These are phyloP conservation scores for Epizoanthus fatuus DNA, from an alignment of 92 coral and sea anemone species.

Conservation along the genomic window DNA sequence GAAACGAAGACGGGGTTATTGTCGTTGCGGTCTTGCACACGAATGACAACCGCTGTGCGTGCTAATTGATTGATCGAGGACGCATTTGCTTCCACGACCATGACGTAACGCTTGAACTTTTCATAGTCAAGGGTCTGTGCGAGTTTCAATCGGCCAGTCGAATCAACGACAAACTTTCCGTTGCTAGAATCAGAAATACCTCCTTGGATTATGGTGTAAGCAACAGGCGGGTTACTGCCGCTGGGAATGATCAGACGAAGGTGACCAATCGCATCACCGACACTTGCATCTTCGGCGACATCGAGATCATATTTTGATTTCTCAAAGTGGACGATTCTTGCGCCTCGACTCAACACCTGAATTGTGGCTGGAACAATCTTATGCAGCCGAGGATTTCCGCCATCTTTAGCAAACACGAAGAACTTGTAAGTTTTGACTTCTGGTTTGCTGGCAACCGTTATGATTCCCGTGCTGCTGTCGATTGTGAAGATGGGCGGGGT, in stretches of 20 bases:
- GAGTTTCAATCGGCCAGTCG: constrained; percentile 76
- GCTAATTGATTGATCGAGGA: constrained; percentile 82
- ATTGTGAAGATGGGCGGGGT: constrained; percentile 95
- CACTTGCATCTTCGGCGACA: constrained; percentile 65
- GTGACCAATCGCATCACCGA: constrained; percentile 42
- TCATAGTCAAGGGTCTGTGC: constrained; percentile 79
- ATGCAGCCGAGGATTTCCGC: constrained; percentile 82
- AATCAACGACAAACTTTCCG: constrained; percentile 71
- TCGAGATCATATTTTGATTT: constrained; percentile 73
- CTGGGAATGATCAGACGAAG: constrained; percentile 79
- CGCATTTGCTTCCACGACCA: constrained; percentile 87
- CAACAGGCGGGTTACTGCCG: constrained; percentile 65
- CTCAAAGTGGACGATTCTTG: constrained; percentile 81
- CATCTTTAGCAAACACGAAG: constrained; percentile 89
- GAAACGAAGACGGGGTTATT: constrained; percentile 88
- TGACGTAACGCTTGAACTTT: constrained; percentile 82
- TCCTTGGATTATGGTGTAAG: constrained; percentile 80
- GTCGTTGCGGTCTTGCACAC: constrained; percentile 88
- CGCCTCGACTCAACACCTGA: constrained; percentile 71
- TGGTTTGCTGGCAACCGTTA: constrained; percentile 80
- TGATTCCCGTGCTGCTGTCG: constrained; percentile 75
- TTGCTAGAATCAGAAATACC: constrained; percentile 60
- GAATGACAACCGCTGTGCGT: constrained; percentile 85
- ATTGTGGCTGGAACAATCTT: constrained; percentile 76
- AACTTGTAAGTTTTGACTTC: constrained; percentile 88